Evolutionary conservation across 2,113 vertebrate genomes (phyloP), one percentile per base, ranked within the genome.

Genomic region (Toxotes jaculatrix): DNA sequence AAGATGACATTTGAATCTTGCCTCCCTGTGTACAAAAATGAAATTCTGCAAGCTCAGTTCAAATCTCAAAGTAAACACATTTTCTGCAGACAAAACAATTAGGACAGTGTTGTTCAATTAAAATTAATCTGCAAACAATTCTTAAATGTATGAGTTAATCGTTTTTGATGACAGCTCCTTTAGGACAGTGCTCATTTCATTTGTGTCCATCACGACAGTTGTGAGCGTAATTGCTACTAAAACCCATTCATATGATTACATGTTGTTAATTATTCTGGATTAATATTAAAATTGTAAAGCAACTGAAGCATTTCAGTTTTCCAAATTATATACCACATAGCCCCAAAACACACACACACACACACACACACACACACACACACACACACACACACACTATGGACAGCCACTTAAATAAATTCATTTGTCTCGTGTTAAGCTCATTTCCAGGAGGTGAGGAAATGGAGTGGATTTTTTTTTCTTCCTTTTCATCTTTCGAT

Each of bases 341-440:
- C 21, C 77, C 27, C 42, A 89, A 86, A 85, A 84, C 74, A 82
- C 79, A 87, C 67, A 77, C 62, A 74, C 66, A 79, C 32, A 51
- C 61, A 63, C 38, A 68, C 49, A n/a, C n/a, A n/a, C n/a, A n/a
- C n/a, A n/a, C n/a, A n/a, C n/a, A n/a, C n/a, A n/a, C n/a, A 84
- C 74, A 82, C 79, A 87, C 67, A 77, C 62, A 74, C 66, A 79
- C 32, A 51, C 61, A 63, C 38, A 68, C 49, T 66, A 47, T 32
- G 60, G 65, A 89, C 70, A 89, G 79, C 76, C 84, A 90, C 86
- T 90, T 85, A 78, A 85, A 94, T 86, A 91, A 83, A 95, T 94
- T 91, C 87, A 93, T 94, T 93, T 91, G 90, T 89, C 80, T 79
- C 43, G 32, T 68, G 82, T 89, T 95, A 94, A 94, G 91, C 93